Conservation (phyloP, 2,888 invertebrate genomes). For the Cepaea hortensis region DNA sequence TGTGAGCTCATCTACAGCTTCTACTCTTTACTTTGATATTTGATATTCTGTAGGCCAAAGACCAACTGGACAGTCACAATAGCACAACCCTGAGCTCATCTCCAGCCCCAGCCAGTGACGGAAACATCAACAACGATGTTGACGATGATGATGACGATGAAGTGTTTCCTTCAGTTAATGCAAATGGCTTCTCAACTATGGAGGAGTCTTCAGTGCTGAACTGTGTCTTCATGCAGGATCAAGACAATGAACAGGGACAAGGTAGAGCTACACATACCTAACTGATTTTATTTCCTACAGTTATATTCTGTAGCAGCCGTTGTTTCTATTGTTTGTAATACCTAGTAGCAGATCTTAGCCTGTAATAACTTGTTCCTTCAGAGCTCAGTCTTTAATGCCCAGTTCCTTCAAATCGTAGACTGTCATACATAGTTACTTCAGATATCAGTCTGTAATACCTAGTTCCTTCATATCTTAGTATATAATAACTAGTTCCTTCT, state of each 20-base stretch:
- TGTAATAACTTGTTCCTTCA: no score
- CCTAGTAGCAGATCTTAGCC: no score
- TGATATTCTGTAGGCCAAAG: background rate
- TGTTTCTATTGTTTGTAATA: no score
- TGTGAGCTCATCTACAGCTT: slow-evolving; percentile 8
- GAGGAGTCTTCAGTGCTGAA: slow-evolving; percentile 43
- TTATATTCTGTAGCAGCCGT: no score
- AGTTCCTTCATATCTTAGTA: no score
- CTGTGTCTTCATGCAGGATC: slow-evolving; percentile 15
- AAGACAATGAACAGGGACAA: background rate
- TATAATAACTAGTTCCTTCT: no score
- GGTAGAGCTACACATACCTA: background rate
- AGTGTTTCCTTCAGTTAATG: slow-evolving; percentile 22
- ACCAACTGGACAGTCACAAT: slow-evolving; percentile 11
- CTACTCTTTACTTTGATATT: no score
- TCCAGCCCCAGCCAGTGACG: slow-evolving; percentile 31
- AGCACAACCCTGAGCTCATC: slow-evolving; percentile 2
- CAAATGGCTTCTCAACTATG: slow-evolving; percentile 37
- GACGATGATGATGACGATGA: slow-evolving; percentile 16
- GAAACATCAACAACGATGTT: slow-evolving; percentile 12
- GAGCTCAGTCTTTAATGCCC: no score
- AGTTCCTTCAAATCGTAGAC: no score
- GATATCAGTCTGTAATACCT: no score
- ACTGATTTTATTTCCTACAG: no score
- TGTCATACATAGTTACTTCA: no score